Conservation (phyloP, 2,113 vertebrate genomes). For the Eidolon helvum region DNA sequence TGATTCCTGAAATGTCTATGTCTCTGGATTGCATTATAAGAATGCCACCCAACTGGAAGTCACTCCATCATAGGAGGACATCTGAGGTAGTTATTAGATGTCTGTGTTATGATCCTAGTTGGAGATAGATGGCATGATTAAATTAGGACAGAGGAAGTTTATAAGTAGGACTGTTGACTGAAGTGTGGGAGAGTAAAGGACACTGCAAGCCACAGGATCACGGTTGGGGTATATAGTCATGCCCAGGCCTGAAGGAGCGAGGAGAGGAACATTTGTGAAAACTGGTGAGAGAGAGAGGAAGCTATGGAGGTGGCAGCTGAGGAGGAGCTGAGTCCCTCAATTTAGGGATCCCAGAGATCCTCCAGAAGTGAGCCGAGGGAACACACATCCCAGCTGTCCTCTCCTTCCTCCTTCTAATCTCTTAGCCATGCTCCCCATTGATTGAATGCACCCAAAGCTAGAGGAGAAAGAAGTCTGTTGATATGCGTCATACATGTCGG, state of each 20-base stretch:
- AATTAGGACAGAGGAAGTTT: not conserved
- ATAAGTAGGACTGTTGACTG: not conserved
- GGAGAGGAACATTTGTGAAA: not conserved
- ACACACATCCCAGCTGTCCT: not conserved
- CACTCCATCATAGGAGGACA: not conserved
- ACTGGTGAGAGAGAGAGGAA: not conserved
- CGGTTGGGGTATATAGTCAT: rapidly evolving
- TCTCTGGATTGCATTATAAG: not conserved
- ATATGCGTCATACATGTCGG: rapidly evolving
- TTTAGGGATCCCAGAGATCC: not conserved
- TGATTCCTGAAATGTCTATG: not conserved
- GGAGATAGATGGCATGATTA: not conserved
- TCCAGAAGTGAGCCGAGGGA: not conserved
- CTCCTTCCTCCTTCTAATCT: not conserved
- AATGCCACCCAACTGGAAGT: not conserved
- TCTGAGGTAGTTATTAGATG: not conserved
- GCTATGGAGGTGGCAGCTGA: not conserved
- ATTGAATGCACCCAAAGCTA: not conserved
- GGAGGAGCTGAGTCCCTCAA: not conserved
- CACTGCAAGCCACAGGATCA: not conserved
- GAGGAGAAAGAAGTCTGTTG: not conserved
- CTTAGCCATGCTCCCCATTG: not conserved
- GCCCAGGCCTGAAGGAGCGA: not conserved
- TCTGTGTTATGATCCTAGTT: not conserved
- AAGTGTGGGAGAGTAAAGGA: not conserved